A percentile compares a stretch with the other conserved stretches of the same genome.
phyloP scores from a whole-genome alignment of 2,888 invertebrate species.

The Apodemia mormo region DNA sequence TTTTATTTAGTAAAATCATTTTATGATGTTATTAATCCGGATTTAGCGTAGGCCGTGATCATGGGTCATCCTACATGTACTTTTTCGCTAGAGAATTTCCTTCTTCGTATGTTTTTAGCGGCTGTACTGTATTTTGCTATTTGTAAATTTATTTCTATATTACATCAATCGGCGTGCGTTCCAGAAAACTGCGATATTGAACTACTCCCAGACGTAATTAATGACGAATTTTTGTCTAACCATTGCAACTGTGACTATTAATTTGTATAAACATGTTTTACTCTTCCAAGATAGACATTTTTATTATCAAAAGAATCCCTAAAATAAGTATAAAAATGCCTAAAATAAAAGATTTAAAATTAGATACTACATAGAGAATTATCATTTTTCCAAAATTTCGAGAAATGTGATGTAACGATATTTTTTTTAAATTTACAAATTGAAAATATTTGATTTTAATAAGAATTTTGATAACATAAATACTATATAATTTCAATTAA shows the following conservation, averaged over 20 bases:
- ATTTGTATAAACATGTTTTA: background rate
- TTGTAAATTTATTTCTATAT: constrained; percentile 41
- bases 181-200: constrained; percentile 20
- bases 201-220: constrained; percentile 1
- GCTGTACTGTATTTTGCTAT: constrained; percentile 47
- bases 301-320: too few species aligned
- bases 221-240: constrained; percentile 19
- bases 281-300: too few species aligned
- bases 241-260: background rate
- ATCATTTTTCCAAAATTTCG: too few species aligned
- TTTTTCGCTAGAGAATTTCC: constrained; percentile 43
- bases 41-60: constrained; percentile 3
- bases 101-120: constrained; percentile 49
- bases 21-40: constrained; percentile 52
- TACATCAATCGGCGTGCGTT: constrained; percentile 37
- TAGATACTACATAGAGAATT: too few species aligned
- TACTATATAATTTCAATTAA: too few species aligned
- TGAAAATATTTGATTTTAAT: too few species aligned
- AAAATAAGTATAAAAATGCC: too few species aligned
- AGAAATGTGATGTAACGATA: too few species aligned
- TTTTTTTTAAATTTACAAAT: too few species aligned
- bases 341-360: too few species aligned
- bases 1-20: constrained; percentile 57
- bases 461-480: too few species aligned
- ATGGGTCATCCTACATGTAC: constrained; percentile 13